Base-by-base conservation (phyloP, 2,888 invertebrate genomes). In the Chorisops tibialis region DNA sequence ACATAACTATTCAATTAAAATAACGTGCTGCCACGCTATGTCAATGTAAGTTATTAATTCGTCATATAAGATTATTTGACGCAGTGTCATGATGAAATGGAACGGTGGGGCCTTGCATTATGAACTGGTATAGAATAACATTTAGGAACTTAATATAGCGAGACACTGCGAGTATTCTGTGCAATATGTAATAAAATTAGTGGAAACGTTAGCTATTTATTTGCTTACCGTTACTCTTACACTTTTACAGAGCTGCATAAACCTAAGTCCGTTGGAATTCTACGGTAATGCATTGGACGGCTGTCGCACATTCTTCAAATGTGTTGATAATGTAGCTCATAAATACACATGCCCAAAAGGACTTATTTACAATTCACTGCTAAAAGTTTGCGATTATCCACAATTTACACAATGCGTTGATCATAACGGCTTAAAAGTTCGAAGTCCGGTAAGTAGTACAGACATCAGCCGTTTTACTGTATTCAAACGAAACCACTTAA, bases 271-370 rank as follows among this genome's bases (percentile, higher is more conserved):
- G 18, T 50, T 62, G 2, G 14, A 65, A 1, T 65, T 69, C 21
- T 71, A 72, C 61, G 69, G 71, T n/a, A 69, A 69, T n/a, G 12
- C 63, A 0, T 18, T 52, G 14, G 70, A 72, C 22, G 66, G 63
- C 7, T 72, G 71, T 43, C 68, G 65, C n/a, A 70, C 70, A 0
- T 72, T 71, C 62, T 72, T 70, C 48, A 67, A 71, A 64, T 56
- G 56, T 22, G 43, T 14, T 2, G 24, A 45, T 50, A 35, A 35
- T 30, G 56, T 45, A 3, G 30, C 56, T 4, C 45, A 56, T 18
- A 22, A 18, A 24, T 56, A 56, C 45, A 45, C 30, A 2, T 56
- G 56, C 18, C 56, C 56, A 2, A 19, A 56, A 6, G 56, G 56
- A 3, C 18, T 56, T 11, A 56, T 56, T 2, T 56, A 43, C 35